Evolutionary conservation across 2,888 invertebrate genomes (phyloP).

Genomic region (Tipula lateralis): DNA sequence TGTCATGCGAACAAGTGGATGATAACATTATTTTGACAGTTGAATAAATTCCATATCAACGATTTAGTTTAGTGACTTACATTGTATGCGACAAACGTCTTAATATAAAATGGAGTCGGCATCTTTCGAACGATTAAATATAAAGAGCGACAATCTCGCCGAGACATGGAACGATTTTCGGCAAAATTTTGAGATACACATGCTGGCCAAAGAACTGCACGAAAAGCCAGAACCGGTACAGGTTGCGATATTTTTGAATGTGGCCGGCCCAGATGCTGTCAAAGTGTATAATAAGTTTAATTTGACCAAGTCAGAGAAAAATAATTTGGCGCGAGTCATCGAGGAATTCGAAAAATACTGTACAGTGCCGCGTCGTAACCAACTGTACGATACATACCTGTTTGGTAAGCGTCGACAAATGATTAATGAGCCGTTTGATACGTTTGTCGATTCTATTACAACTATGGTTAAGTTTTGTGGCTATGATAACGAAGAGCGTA

Average conservation of each 20-base stretch:
- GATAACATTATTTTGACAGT: too few species aligned
- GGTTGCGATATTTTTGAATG: not conserved
- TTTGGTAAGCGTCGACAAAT: not conserved
- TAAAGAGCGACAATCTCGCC: not conserved
- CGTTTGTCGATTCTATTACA: not conserved
- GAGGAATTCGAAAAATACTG: not conserved
- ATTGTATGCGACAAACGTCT: too few species aligned
- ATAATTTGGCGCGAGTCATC: not conserved
- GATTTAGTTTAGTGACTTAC: not conserved
- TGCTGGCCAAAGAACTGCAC: not conserved
- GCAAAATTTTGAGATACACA: not conserved
- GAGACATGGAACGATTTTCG: not conserved
- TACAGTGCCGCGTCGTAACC: not conserved
- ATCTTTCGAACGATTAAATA: not conserved
- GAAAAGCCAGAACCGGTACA: not conserved
- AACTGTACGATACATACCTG: not conserved
- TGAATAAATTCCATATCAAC: not conserved
- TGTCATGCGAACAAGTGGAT: too few species aligned
- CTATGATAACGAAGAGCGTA: not conserved
- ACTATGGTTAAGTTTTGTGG: not conserved
- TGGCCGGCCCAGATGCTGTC: not conserved
- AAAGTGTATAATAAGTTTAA: not conserved
- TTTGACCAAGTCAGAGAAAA: not conserved
- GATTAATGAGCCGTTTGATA: not conserved
- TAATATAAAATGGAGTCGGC: not conserved